A percentile compares a stretch with the other conserved stretches of the same genome.
Evolutionary conservation across 2,797 vertebrate genomes (phyloP).

Genomic region (Gallinago solitaria): DNA sequence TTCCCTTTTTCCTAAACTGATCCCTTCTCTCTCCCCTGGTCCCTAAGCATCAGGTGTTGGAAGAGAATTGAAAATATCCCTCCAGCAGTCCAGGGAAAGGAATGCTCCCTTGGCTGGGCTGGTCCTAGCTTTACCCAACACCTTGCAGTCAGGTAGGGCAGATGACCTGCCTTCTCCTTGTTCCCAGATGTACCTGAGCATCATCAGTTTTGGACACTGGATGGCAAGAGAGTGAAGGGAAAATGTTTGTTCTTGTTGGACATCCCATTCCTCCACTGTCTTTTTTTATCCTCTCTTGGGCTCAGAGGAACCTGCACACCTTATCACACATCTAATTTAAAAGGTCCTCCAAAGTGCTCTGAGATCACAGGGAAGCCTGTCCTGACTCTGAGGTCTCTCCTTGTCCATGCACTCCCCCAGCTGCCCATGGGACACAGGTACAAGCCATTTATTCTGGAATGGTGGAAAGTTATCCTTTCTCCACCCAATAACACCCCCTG

Average conservation of each 20-base stretch:
- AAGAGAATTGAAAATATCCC: not conserved
- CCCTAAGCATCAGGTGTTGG: not conserved
- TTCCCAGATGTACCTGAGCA: not conserved
- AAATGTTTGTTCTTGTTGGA: not conserved
- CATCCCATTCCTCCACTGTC: not conserved
- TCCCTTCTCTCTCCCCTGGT: not conserved
- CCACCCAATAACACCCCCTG: not conserved
- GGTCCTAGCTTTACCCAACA: not conserved
- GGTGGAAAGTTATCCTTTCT: not conserved
- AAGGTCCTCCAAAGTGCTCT: not conserved
- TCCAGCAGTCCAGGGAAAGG: not conserved
- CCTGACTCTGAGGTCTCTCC: not conserved
- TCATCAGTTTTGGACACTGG: fast-evolving
- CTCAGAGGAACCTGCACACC: not conserved
- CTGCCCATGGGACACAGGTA: not conserved
- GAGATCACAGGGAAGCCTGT: not conserved
- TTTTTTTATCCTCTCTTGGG: not conserved
- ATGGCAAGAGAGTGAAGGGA: not conserved
- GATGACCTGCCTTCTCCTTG: not conserved
- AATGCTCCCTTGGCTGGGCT: not conserved
- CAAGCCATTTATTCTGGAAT: not conserved
- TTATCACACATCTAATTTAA: not conserved
- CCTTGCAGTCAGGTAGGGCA: not conserved
- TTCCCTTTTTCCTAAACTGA: not conserved
- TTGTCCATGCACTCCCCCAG: not conserved